Evolutionary conservation across 2,797 vertebrate species (phyloP), one percentile per base, ranked within the genome.

Genomic region (Myotis planiceps): DNA sequence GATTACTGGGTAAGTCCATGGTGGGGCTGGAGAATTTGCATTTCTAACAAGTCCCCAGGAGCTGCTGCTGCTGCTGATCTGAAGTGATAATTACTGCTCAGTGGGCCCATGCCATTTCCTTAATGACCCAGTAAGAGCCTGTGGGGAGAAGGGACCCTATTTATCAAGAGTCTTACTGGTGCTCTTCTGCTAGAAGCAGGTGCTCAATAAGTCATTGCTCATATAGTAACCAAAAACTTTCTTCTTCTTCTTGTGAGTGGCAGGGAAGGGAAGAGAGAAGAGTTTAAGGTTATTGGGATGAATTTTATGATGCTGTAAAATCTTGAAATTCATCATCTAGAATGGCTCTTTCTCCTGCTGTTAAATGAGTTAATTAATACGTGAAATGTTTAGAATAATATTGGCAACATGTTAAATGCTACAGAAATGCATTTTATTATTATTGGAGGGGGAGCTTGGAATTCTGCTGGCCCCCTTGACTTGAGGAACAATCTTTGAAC

Each of bases 231-330:
- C 27, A 29, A 37, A 84, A 86, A 83, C 25, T 39, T n/a, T 25
- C 13, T 25, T 47, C 60, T 63, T 37, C 3, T 1, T 29, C 37
- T 47, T n/a, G 45, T 88, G 74, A 89, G 71, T 76, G n/a, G 47
- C 37, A 76, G 23, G 9, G 68, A 71, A 78, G 1, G 53, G 45
- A 42, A 79, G 76, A 83, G 32, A 85, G 37, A 71, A 66, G 19
- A 27, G 0, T 92, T 88, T 91, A 47, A 87, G 60, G 9, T 89
- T 88, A 74, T 58, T 92, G 86, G 42, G 18, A 14, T 71, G 27
- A 47, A 47, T 96, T 96, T 95, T 96, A 92, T 53, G 63, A 65
- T 66, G 42, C n/a, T 68, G 23, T 86, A 91, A 94, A 91, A 94
- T 37, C 79, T 80, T 94, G 55, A 83, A 94, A 87, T 60, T 80